These are phyloP conservation scores for Thumatha senex DNA, from an alignment of 2,888 invertebrate genomes.

Conservation along the genomic window DNA sequence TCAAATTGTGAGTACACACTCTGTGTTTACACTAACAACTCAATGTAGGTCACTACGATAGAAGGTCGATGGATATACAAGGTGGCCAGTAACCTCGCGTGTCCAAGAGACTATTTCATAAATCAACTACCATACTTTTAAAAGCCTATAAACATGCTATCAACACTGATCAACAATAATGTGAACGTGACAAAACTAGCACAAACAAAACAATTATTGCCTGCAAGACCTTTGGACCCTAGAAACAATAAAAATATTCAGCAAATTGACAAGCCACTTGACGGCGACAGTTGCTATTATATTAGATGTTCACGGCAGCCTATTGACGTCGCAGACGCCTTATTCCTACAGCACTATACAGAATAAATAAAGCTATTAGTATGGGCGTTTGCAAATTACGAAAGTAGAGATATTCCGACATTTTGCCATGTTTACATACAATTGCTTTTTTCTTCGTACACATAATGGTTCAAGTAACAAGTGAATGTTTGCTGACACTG, in stretches of 20 bases:
- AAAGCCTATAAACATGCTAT: constrained; percentile 40
- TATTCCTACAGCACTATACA: constrained; percentile 13
- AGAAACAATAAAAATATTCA: constrained; percentile 47
- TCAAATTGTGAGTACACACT: constrained; percentile 4
- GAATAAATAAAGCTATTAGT: constrained; percentile 24
- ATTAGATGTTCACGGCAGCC: constrained; percentile 40
- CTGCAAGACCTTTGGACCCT: constrained; percentile 26
- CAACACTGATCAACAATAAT: constrained; percentile 18
- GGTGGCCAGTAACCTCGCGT: constrained; percentile 49
- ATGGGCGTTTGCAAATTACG: constrained; percentile 8
- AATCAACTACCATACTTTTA: constrained; percentile 40
- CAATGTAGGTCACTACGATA: constrained; percentile 41
- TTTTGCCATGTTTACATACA: constrained; percentile 13
- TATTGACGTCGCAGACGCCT: constrained; percentile 15
- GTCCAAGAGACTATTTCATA: constrained; percentile 37
- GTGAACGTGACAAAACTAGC: constrained; percentile 28
- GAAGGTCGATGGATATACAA: constrained; percentile 42
- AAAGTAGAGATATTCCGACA: constrained; percentile 6
- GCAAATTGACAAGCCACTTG: constrained; percentile 53
- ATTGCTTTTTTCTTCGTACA: constrained; percentile 13
- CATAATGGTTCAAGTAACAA: constrained; percentile 37
- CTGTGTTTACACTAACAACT: constrained; percentile 23
- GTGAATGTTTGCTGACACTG: constrained; percentile 40
- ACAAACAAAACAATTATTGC: constrained; percentile 42
- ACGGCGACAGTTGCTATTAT: constrained; percentile 41